Conservation (phyloP, 1,140 invertebrate species). For the Drosophila pallidifrons region DNA sequence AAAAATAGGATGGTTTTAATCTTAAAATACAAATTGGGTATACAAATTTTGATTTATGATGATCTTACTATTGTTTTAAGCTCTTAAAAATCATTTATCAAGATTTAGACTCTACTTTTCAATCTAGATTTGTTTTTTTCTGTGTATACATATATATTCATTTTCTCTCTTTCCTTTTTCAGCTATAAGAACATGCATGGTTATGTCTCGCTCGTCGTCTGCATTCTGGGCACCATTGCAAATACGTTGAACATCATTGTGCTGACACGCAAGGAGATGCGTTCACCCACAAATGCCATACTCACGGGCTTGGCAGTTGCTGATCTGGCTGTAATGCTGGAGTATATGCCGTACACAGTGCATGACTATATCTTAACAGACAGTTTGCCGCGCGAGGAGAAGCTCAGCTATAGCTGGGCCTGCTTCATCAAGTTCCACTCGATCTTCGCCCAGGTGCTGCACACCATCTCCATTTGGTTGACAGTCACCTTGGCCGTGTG, state of each 20-base stretch:
- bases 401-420: slow-evolving; percentile 91
- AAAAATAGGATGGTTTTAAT: too few relatives aligned
- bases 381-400: slow-evolving; percentile 65
- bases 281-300: slow-evolving; percentile 92
- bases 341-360: slow-evolving; percentile 95
- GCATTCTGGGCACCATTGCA: slow-evolving; percentile 96
- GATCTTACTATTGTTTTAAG: too few relatives aligned
- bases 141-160: not conserved
- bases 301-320: slow-evolving; percentile 95
- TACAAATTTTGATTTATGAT: too few relatives aligned
- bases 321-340: slow-evolving; percentile 96
- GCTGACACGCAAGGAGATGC: slow-evolving; percentile 94
- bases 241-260: slow-evolving; percentile 97
- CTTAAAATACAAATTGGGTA: too few relatives aligned
- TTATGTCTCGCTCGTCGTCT: slow-evolving; percentile 87
- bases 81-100: too few relatives aligned
- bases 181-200: slow-evolving; percentile 78
- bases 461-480: slow-evolving; percentile 96
- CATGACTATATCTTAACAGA: slow-evolving; percentile 90
- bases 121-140: too few relatives aligned
- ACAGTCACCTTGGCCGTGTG: slow-evolving; percentile 96
- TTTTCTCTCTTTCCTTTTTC: not conserved
- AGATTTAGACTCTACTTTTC: too few relatives aligned
- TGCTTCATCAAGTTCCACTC: slow-evolving; percentile 93
- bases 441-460: slow-evolving; percentile 93